phyloP scores from a whole-genome alignment of 2,113 vertebrate species.

The Progne subis region DNA sequence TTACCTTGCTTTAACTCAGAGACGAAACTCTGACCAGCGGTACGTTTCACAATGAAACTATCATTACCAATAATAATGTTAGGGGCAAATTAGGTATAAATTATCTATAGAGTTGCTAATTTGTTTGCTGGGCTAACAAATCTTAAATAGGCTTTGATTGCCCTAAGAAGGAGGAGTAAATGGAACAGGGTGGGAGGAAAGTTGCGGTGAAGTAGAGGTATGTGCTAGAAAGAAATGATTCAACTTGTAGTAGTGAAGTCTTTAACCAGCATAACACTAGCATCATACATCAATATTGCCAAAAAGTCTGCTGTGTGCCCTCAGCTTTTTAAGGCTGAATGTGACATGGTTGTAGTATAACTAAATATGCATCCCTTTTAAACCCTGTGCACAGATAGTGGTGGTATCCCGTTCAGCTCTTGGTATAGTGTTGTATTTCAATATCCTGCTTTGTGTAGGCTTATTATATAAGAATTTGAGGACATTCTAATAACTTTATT shows the following conservation, averaged over 20 bases:
- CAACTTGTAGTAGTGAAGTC: not conserved
- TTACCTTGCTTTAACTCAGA: not conserved
- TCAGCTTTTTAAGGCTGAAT: not conserved
- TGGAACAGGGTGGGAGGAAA: not conserved
- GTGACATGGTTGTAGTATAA: not conserved
- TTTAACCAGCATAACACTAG: not conserved
- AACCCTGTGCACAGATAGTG: not conserved
- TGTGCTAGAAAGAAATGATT: not conserved
- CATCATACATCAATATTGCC: not conserved
- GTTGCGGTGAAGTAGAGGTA: not conserved
- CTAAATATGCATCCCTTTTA: not conserved
- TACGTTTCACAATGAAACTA: not conserved
- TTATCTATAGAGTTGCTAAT: not conserved
- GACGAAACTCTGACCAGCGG: not conserved
- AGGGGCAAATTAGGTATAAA: not conserved
- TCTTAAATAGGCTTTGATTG: not conserved
- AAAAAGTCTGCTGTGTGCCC: not conserved
- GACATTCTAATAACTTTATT: not conserved
- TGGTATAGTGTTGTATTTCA: not conserved
- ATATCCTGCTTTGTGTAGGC: not conserved
- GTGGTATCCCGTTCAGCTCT: not conserved
- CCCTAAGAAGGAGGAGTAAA: not conserved
- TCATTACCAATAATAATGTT: not conserved
- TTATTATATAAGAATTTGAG: not conserved
- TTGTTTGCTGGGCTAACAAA: not conserved